Base-by-base conservation (phyloP, 2,888 invertebrate species). In the Heliconius aoede region DNA sequence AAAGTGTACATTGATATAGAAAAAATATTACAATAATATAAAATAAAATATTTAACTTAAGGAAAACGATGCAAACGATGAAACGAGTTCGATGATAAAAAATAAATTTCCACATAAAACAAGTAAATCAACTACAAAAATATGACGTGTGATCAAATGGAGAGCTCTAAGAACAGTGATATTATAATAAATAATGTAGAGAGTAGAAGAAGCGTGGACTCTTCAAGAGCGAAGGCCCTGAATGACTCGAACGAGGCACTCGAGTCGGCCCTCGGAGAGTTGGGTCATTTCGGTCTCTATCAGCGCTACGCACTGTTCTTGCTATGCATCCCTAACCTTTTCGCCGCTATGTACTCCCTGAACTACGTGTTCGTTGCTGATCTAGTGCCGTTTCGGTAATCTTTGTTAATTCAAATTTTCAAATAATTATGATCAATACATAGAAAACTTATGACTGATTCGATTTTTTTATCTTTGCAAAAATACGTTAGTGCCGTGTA, bases 281-380 rank as follows among this genome's bases (percentile, higher is more conserved):
- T 94, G 64, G 92, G 94, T 15, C 90, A 91, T 73, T 93, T 94
- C 84, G 91, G 92, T 15, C 84, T 91, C 36, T 93, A 93, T 86
- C 94, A 94, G 82, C 86, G 88, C 8, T 93, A 91, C 81, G 83
- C 86, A 78, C 83, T 93, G 71, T 40, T 89, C 51, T 85, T 94
- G 84, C 85, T 92, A 76, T 91, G 90, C 79, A 78, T 95, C 72
- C 95, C 95, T n/a, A 91, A 94, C 80, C 79, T 95, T 73, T 88
- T 95, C 71, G 89, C 95, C 4, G 94, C 95, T 46, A 93, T 95
- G 88, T 95, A 94, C 84, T 90, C 94, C 4, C 87, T 95, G 71
- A 95, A 94, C 84, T 95, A 95, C 81, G 91, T 95, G 76, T 95
- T 95, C 85, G 95, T 95, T 0, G 95, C 95, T 0, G 95, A 95